Evolutionary conservation across 2,888 invertebrate species (phyloP).

Genomic region (Patella ulyssiponensis): DNA sequence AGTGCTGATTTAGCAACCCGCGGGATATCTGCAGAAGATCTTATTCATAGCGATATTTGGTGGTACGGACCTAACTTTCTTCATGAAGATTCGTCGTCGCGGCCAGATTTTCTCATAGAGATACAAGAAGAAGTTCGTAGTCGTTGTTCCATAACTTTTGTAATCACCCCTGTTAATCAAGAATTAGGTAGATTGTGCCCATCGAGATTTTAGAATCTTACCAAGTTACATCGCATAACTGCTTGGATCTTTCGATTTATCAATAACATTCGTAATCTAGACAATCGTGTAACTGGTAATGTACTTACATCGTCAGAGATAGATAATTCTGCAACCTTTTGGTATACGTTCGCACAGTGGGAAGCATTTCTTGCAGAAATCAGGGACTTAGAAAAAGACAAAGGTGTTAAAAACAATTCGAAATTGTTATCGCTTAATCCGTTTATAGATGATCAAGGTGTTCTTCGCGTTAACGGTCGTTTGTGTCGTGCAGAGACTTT

Average conservation of each 20-base stretch:
- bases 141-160: not conserved
- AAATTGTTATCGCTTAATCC: too few relatives aligned
- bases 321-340: not conserved
- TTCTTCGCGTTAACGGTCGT: not conserved
- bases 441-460: not conserved
- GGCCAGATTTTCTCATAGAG: too few relatives aligned
- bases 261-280: not conserved
- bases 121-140: too few relatives aligned
- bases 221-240: not conserved
- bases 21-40: constrained; percentile 14
- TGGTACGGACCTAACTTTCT: constrained; percentile 19
- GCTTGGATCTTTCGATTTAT: not conserved
- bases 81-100: too few relatives aligned
- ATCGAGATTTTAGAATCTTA: not conserved
- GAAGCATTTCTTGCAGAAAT: too few relatives aligned
- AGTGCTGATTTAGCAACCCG: constrained; percentile 28
- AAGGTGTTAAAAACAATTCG: too few relatives aligned
- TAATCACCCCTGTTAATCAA: not conserved
- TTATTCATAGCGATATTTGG: constrained; percentile 19
- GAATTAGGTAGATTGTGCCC: not conserved
- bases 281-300: not conserved
- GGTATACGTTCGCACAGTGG: too few relatives aligned
- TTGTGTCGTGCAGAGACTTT: constrained; percentile 11
- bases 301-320: not conserved
- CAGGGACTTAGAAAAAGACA: too few relatives aligned